phyloP scores from a whole-genome alignment of 2,797 vertebrate species.

The Ispidina lecontei region DNA sequence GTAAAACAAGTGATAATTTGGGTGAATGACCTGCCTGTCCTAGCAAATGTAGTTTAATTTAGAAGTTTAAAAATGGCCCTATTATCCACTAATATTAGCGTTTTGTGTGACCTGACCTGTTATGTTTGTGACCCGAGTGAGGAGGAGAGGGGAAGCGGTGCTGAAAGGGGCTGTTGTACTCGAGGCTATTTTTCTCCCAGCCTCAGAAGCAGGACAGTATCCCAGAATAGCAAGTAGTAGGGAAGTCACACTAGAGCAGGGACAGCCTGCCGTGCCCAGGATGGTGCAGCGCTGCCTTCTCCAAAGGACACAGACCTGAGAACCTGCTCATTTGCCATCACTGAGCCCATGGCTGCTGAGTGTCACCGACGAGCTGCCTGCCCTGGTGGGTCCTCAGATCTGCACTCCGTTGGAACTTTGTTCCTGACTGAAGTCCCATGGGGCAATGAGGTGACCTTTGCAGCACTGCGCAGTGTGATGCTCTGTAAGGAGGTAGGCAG shows the following conservation, averaged over 20 bases:
- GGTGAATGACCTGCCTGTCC: slow-evolving; percentile 44
- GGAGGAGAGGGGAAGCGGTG: background rate
- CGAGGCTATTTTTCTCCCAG: slow-evolving; percentile 36
- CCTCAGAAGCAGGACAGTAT: slow-evolving; percentile 13
- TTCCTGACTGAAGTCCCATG: background rate
- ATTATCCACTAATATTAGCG: background rate
- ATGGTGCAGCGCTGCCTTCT: background rate
- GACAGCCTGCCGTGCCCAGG: background rate
- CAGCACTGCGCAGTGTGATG: background rate
- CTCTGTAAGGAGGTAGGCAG: background rate
- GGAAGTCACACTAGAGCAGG: background rate
- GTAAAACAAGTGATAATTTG: background rate
- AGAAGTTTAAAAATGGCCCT: slow-evolving; percentile 26
- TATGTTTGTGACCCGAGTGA: background rate
- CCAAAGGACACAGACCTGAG: background rate
- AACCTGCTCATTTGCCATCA: accelerated
- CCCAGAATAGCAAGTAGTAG: slow-evolving; percentile 3
- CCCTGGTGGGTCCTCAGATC: background rate
- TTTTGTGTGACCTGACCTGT: slow-evolving; percentile 14
- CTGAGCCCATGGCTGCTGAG: background rate
- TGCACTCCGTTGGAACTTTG: background rate
- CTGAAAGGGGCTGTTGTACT: slow-evolving; percentile 40
- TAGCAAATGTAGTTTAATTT: slow-evolving; percentile 29
- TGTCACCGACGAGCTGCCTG: background rate
- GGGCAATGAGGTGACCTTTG: background rate